phyloP scores from a whole-genome alignment of 2,797 vertebrate species.

The Petrocephalus schoutedeni region DNA sequence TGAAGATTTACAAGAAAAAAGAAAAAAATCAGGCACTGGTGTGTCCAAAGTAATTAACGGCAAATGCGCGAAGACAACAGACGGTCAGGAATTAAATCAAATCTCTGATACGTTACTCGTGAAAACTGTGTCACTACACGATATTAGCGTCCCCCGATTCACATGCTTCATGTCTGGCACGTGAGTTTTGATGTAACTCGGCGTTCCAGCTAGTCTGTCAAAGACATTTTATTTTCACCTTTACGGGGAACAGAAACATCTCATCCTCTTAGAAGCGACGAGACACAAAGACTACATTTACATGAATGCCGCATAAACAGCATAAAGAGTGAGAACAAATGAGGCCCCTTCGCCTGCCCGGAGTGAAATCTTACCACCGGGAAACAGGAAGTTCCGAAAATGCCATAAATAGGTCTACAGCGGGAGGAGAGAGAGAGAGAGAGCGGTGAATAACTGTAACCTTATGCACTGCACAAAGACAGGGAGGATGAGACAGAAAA shows the following conservation, averaged over 20 bases:
- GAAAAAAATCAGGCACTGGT: neutral
- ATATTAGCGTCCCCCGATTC: neutral
- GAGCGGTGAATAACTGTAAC: neutral
- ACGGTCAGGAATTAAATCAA: slow-evolving; percentile 11
- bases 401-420: slow-evolving; percentile 8
- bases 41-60: neutral
- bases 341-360: neutral
- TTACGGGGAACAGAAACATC: slow-evolving; percentile 7
- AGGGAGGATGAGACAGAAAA: neutral
- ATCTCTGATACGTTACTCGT: neutral
- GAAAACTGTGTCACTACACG: neutral
- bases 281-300: slow-evolving; percentile 13
- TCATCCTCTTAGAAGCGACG: neutral
- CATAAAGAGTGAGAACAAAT: neutral
- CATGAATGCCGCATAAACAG: neutral
- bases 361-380: slow-evolving; percentile 1
- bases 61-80: slow-evolving; percentile 11
- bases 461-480: slow-evolving; percentile 15
- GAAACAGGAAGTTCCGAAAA: slow-evolving; percentile 5
- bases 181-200: neutral
- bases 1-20: neutral
- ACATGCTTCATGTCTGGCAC: neutral
- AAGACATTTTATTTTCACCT: neutral
- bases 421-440: neutral
- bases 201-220: neutral